Evolutionary conservation across 2,113 vertebrate genomes (phyloP).

Genomic region (Lophochroa leadbeateri): DNA sequence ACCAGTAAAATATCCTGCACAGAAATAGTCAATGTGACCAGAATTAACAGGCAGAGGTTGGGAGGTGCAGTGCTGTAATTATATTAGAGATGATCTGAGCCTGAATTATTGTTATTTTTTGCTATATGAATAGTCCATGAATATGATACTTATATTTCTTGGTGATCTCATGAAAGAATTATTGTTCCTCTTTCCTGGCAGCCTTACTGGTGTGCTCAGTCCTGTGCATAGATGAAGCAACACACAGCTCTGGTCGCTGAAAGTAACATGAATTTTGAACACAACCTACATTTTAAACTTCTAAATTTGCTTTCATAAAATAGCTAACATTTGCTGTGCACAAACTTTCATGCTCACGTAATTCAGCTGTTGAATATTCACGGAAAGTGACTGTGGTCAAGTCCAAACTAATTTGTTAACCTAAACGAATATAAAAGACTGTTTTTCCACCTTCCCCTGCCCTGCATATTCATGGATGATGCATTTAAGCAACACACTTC

Average conservation of each 20-base stretch:
- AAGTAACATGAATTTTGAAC: not conserved
- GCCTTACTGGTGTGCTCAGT: not conserved
- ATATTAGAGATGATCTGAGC: not conserved
- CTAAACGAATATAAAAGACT: not conserved
- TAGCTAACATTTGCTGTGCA: not conserved
- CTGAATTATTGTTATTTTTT: constrained; percentile 48
- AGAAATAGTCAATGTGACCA: not conserved
- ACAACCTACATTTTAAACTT: not conserved
- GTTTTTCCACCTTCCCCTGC: not conserved
- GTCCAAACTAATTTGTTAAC: not conserved
- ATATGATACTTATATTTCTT: constrained; percentile 31
- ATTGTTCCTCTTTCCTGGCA: constrained; percentile 31
- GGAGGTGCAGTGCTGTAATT: not conserved
- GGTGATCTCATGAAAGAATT: constrained; percentile 56
- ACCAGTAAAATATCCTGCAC: not conserved
- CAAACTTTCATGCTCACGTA: not conserved
- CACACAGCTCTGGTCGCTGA: not conserved
- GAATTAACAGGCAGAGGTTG: not conserved
- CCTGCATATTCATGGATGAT: not conserved
- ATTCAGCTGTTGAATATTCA: constrained; percentile 8
- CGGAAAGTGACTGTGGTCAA: not conserved
- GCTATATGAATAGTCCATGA: constrained; percentile 7
- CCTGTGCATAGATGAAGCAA: not conserved
- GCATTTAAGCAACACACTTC: not conserved
- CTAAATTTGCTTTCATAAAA: not conserved